Evolutionary conservation across 2,888 invertebrate genomes (phyloP).

Genomic region (Dysmachus trigonus): DNA sequence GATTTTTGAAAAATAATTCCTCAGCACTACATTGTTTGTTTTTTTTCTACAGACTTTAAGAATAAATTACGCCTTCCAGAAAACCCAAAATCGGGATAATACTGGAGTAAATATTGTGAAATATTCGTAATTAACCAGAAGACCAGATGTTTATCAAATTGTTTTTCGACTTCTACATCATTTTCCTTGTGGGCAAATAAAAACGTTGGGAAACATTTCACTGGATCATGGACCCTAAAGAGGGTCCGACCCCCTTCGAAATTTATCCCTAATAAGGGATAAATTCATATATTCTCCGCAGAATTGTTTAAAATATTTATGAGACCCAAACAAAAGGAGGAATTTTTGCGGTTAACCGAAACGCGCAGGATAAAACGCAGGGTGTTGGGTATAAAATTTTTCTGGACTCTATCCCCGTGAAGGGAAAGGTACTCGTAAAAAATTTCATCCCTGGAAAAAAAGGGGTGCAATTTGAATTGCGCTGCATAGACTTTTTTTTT

Average conservation of each 20-base stretch:
- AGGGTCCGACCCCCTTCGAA: background rate
- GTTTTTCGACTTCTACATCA: background rate
- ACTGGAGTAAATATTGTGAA: background rate
- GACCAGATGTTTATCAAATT: background rate
- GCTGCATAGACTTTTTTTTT: background rate
- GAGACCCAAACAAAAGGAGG: background rate
- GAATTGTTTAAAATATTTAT: background rate
- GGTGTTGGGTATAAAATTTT: background rate
- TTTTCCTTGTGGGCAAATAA: background rate
- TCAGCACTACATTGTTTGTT: too few species aligned
- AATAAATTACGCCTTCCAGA: background rate
- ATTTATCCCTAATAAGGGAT: background rate
- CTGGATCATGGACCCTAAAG: background rate
- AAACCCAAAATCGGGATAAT: background rate
- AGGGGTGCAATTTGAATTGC: background rate
- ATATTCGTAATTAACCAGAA: background rate
- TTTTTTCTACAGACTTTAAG: background rate
- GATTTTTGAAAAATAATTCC: too few species aligned
- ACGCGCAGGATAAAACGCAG: background rate
- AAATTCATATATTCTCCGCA: background rate
- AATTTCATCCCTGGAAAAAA: too few species aligned
- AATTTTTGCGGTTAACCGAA: background rate
- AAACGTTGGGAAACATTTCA: background rate
- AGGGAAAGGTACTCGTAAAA: too few species aligned
- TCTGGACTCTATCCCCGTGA: too few species aligned